phyloP scores from a whole-genome alignment of 2,113 vertebrate genomes.

The Phyllopteryx taeniolatus region DNA sequence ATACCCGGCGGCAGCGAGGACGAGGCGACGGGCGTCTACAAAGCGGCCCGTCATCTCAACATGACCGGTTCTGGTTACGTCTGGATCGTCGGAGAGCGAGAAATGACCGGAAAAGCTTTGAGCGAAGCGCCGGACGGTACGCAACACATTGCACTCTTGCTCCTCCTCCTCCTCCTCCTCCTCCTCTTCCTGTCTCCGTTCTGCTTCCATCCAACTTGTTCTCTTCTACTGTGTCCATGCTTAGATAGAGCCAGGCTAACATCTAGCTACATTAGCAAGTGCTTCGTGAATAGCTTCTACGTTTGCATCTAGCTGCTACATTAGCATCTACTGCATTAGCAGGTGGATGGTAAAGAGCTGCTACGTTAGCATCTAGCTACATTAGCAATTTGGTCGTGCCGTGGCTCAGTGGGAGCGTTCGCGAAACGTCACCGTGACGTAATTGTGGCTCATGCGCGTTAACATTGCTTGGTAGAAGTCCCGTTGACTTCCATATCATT shows the following conservation, averaged over 20 bases:
- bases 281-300: neutral
- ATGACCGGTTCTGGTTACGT: constrained; percentile 97
- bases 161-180: constrained; percentile 16
- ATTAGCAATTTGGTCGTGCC: neutral
- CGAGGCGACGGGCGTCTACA: constrained; percentile 90
- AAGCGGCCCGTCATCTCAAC: constrained; percentile 90
- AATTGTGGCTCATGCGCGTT: no score
- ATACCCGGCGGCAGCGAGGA: constrained; percentile 81
- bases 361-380: neutral
- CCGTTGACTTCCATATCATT: no score
- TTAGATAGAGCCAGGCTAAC: neutral
- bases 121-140: constrained; percentile 94
- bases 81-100: constrained; percentile 95
- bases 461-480: no score
- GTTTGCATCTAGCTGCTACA: neutral
- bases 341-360: neutral
- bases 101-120: constrained; percentile 93
- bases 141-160: constrained; percentile 3
- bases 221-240: neutral
- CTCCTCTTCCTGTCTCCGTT: constrained; percentile 23
- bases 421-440: no score
- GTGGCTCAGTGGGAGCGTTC: no score
- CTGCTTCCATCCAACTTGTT: constrained; percentile 49
- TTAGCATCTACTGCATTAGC: no score
- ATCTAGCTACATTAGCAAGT: neutral